Base-by-base conservation (phyloP, 2,888 invertebrate genomes). In the Ophion slaviceki region DNA sequence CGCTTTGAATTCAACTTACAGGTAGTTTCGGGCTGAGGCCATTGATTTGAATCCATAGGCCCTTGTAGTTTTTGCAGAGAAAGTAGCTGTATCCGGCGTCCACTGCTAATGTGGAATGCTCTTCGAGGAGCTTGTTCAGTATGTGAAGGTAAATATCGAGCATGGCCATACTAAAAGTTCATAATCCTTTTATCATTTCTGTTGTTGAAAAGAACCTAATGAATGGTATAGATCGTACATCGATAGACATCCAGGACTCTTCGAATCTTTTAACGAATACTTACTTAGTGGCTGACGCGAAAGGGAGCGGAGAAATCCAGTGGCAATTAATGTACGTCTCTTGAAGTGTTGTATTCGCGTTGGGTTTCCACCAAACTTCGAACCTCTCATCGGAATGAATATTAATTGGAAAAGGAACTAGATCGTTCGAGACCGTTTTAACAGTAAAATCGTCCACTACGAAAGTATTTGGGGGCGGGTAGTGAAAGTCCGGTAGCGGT, bases 331-430 rank as follows among this genome's bases (percentile, higher is more conserved):
- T 28, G 70, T 53, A 53, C 40, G 28, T 70, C 70, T 70, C 53
- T 3, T 10, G 28, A 32, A 70, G 28, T 53, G 14, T 47, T 3
- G 28, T 28, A 8, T 70, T 24, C 7, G 6, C 24, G 14, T 53
- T 53, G 53, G 70, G 20, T 70, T 70, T 70, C 11, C 53, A 53
- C 70, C 70, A 70, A 47, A 70, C 70, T 53, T 70, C 70, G 28
- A 28, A 70, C 8, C 24, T 17, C 11, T 47, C 20, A 28, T 57
- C 70, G 14, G 8, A 24, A 28, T 70, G 70, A 47, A 70, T 70
- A 11, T 70, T 70, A 14, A 70, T 53, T 28, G 70, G 70, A 20
- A 24, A 70, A 67, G 32, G 67, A n/a, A 24, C 20, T 61, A 8
- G 61, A 2, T 61, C 24, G 61, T 61, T 61, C n/a, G 24, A 24